Evolutionary conservation across 2,113 vertebrate species (phyloP).

Genomic region (Esox niger): DNA sequence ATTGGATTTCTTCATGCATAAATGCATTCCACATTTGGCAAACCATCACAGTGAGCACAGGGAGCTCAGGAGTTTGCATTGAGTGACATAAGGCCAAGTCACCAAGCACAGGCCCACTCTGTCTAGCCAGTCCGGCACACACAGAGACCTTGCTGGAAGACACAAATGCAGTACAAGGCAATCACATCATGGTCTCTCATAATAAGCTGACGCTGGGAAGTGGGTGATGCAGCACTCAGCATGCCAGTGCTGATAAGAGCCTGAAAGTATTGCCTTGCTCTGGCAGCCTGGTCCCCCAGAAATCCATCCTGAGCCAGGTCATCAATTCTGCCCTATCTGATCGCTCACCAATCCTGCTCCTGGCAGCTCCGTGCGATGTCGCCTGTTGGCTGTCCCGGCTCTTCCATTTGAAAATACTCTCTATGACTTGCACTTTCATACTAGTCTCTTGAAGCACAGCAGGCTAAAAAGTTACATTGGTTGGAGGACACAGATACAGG

Average conservation of each 20-base stretch:
- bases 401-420: conserved; percentile 66
- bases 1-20: conserved; percentile 37
- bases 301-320: conserved; percentile 76
- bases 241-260: conserved; percentile 75
- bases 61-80: conserved; percentile 27
- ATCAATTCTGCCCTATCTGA: conserved; percentile 77
- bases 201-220: conserved; percentile 75
- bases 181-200: conserved; percentile 74
- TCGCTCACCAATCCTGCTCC: conserved; percentile 65
- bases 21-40: conserved; percentile 32
- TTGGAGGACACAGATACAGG: conserved; percentile 25
- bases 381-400: conserved; percentile 52
- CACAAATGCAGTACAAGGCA: conserved; percentile 66
- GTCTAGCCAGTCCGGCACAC: conserved; percentile 26
- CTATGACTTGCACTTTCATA: conserved; percentile 71
- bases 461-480: conserved; percentile 16
- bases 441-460: conserved; percentile 38
- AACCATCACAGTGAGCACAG: conserved; percentile 35
- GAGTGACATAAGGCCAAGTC: conserved; percentile 38
- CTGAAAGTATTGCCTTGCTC: conserved; percentile 74
- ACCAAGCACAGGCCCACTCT: conserved; percentile 29
- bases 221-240: conserved; percentile 76
- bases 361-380: conserved; percentile 63
- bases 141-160: conserved; percentile 27
- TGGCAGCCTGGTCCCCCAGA: conserved; percentile 68